Percentiles rank a stretch among this genome's conserved stretches.
These are phyloP conservation scores for Agrotis puta DNA, from an alignment of 2,888 invertebrate genomes.

Conservation along the genomic window DNA sequence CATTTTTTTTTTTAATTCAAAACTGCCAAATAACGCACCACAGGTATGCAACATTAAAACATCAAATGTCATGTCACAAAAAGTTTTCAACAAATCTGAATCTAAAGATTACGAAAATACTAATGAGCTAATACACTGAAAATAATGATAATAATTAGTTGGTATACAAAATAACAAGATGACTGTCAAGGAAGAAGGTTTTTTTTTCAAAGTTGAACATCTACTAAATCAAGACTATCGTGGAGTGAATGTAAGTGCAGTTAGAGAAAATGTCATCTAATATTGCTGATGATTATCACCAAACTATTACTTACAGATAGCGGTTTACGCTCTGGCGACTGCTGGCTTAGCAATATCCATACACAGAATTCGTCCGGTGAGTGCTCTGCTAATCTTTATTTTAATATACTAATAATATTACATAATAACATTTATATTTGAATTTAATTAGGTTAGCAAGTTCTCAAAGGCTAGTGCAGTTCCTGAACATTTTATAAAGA, in stretches of 20 bases:
- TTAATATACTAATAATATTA: constrained; percentile 74
- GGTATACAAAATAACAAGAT: constrained; percentile 72
- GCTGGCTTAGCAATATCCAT: constrained; percentile 90
- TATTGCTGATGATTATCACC: constrained; percentile 57
- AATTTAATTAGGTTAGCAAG: constrained; percentile 90
- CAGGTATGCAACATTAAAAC: constrained; percentile 34
- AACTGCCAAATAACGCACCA: no score
- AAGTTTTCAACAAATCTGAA: constrained; percentile 73
- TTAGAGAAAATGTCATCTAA: constrained; percentile 29
- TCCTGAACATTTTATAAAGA: constrained; percentile 90
- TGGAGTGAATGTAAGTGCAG: constrained; percentile 85
- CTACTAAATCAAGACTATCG: constrained; percentile 86
- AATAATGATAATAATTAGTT: constrained; percentile 77
- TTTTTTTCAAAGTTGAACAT: constrained; percentile 78
- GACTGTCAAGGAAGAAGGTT: constrained; percentile 79
- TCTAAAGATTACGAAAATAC: constrained; percentile 72
- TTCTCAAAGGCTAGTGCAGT: constrained; percentile 91
- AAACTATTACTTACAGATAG: constrained; percentile 85
- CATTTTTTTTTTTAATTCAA: background rate
- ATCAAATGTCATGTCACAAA: constrained; percentile 47
- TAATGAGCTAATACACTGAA: constrained; percentile 79
- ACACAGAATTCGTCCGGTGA: constrained; percentile 92
- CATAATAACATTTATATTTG: constrained; percentile 76
- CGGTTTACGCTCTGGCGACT: constrained; percentile 91
- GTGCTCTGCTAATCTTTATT: constrained; percentile 66